Percentiles rank a stretch among this genome's conserved stretches.
These are phyloP conservation scores for Bradynema listronoti DNA, from an alignment of 1,140 invertebrate genomes.

Conservation along the genomic window DNA sequence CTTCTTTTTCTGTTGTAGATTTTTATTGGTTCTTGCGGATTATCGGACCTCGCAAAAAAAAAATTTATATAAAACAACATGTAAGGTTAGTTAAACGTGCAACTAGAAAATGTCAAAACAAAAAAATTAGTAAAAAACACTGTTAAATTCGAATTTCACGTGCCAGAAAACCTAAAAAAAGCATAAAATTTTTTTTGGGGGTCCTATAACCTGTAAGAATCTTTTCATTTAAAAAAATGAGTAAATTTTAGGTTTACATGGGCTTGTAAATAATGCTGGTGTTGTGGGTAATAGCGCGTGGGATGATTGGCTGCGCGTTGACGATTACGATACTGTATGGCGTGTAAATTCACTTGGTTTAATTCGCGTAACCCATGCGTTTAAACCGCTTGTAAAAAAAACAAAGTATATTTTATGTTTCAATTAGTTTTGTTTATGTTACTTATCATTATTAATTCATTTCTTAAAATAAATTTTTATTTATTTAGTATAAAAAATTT, in stretches of 20 bases:
- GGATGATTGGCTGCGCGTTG: constrained; percentile 40
- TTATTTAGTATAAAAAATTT: too few species aligned
- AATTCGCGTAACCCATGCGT: constrained; percentile 8
- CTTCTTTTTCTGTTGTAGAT: not conserved
- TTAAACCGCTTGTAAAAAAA: constrained; percentile 4
- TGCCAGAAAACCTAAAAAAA: too few species aligned
- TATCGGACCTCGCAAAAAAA: not conserved
- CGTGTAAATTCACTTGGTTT: constrained; percentile 4
- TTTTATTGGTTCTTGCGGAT: constrained; percentile 11
- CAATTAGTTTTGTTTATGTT: too few species aligned
- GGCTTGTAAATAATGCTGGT: constrained; percentile 70
- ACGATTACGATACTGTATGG: constrained; percentile 17
- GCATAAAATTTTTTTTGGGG: constrained; percentile 12
- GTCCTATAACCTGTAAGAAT: not conserved
- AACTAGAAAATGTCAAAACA: too few species aligned
- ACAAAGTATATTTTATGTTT: not conserved
- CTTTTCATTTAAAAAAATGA: too few species aligned
- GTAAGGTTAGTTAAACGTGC: too few species aligned
- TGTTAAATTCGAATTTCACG: too few species aligned
- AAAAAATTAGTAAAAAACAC: too few species aligned
- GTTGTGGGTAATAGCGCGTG: constrained; percentile 30
- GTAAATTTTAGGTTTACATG: constrained; percentile 65
- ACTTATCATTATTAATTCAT: too few species aligned
- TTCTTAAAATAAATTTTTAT: too few species aligned
- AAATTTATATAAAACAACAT: too few species aligned